Conservation (phyloP, 2,797 vertebrate species). For the Bufotes viridis region DNA sequence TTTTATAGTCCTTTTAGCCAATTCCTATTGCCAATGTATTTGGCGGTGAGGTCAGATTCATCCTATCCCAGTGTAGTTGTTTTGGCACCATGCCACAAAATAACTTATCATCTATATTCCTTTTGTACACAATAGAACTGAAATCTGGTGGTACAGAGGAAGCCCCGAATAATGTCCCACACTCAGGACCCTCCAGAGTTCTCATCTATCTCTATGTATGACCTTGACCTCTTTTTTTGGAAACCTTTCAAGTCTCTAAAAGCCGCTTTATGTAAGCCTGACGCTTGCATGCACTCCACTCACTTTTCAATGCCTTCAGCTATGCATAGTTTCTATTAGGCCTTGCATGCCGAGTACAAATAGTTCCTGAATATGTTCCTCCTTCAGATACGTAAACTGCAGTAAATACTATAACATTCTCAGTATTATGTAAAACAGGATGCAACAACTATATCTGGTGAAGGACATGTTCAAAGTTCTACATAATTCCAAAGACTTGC, state of each 20-base stretch:
- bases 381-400: conserved; percentile 10
- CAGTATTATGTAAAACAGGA: conserved; percentile 36
- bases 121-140: not conserved
- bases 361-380: conserved; percentile 26
- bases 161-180: not conserved
- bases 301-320: not conserved
- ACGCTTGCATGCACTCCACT: not conserved
- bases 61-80: not conserved
- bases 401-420: conserved; percentile 32
- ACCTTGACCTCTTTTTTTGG: not conserved
- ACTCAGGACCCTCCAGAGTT: not conserved
- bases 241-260: conserved; percentile 8
- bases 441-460: conserved; percentile 45
- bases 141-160: not conserved
- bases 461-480: conserved; percentile 26
- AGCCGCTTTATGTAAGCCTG: not conserved
- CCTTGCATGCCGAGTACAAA: conserved; percentile 24
- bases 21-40: too few species aligned
- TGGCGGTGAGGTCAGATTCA: not conserved
- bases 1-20: too few species aligned
- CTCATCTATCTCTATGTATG: not conserved
- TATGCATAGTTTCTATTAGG: conserved; percentile 1
- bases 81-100: not conserved
- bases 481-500: conserved; percentile 47
- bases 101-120: not conserved